phyloP scores from a whole-genome alignment of 2,797 vertebrate species.

The Macropus fuliginosus region DNA sequence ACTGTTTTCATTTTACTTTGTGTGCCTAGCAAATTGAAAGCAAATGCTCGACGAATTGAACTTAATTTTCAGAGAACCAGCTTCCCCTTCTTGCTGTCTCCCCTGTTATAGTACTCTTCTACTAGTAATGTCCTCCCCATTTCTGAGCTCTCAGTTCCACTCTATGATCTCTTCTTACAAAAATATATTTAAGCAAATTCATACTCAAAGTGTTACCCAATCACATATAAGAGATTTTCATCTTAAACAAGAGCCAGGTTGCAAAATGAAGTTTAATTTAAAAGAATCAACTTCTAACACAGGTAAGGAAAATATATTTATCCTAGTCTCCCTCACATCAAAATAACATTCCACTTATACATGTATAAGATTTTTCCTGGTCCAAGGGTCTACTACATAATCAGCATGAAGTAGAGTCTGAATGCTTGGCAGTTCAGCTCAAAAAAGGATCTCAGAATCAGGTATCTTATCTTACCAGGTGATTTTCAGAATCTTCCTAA shows the following conservation, averaged over 20 bases:
- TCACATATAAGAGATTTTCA: background rate
- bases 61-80: background rate
- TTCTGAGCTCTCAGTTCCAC: background rate
- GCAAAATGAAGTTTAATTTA: background rate
- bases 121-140: background rate
- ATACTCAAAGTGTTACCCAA: background rate
- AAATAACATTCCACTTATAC: background rate
- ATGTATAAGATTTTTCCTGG: background rate
- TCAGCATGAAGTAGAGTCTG: background rate
- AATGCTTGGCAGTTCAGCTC: background rate
- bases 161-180: background rate
- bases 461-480: background rate
- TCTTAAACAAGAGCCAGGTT: background rate
- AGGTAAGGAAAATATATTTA: background rate
- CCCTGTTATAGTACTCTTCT: too few species aligned
- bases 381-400: background rate
- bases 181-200: background rate
- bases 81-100: background rate
- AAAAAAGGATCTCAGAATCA: background rate
- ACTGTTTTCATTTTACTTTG: background rate
- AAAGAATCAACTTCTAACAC: background rate
- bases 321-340: background rate
- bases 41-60: background rate
- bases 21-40: background rate
- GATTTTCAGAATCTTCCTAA: background rate